phyloP scores from a whole-genome alignment of 2,797 vertebrate genomes.

The Sebastiscus albofasciatus region DNA sequence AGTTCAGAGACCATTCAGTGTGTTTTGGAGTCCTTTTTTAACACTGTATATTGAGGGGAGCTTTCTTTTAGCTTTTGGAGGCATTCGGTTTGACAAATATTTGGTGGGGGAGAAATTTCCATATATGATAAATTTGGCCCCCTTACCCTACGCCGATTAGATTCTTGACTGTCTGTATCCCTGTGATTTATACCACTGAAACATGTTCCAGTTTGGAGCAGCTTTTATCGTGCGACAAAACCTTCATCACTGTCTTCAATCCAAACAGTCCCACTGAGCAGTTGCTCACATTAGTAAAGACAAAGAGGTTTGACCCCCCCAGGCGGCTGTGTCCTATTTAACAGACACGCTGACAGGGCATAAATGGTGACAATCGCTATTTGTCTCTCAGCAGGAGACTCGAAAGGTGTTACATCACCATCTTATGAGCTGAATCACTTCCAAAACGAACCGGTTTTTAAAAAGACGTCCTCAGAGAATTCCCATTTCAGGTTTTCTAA shows the following conservation, averaged over 20 bases:
- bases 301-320: constrained; percentile 40
- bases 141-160: background rate
- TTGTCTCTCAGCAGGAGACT: constrained; percentile 58
- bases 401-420: constrained; percentile 50
- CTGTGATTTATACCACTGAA: constrained; percentile 9
- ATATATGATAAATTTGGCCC: background rate
- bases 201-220: background rate
- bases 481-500: constrained; percentile 3
- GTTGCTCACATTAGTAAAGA: constrained; percentile 43
- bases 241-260: constrained; percentile 44
- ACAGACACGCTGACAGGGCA: constrained; percentile 53
- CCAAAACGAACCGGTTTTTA: constrained; percentile 3
- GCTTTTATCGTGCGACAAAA: constrained; percentile 22
- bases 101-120: background rate
- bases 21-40: background rate
- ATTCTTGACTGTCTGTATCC: background rate
- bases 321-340: constrained; percentile 45
- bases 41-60: background rate
- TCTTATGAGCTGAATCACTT: constrained; percentile 17
- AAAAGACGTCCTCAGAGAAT: background rate
- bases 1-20: background rate
- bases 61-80: background rate
- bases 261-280: constrained; percentile 44
- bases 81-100: background rate
- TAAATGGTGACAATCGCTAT: constrained; percentile 58